A percentile compares a stretch with the other conserved stretches of the same genome.
Conservation (phyloP, 2,797 vertebrate genomes). For the Poliocrania exsul region DNA sequence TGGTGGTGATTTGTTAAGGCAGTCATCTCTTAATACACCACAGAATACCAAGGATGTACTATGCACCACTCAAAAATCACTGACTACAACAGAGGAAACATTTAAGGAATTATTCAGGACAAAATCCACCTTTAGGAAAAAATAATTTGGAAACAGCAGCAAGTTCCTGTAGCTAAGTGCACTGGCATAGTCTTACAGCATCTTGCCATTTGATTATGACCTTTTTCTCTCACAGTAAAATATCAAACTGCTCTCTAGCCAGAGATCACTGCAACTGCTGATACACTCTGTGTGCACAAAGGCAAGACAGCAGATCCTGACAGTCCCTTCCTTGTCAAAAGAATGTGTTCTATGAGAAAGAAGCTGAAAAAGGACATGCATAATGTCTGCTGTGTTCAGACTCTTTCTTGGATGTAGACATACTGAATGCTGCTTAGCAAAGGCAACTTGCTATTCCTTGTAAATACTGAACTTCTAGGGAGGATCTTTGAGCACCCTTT, state of each 20-base stretch:
- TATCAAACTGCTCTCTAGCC: neutral
- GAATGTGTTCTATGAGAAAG: neutral
- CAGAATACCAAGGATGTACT: neutral
- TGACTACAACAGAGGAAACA: neutral
- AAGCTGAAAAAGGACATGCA: neutral
- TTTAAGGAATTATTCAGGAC: neutral
- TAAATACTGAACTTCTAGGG: neutral
- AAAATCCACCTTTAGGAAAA: slow-evolving; percentile 3
- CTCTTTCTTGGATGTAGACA: neutral
- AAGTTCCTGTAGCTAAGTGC: neutral
- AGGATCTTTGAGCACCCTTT: neutral
- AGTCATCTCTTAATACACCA: neutral
- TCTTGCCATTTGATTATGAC: neutral
- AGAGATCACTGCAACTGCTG: neutral
- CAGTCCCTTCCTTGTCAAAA: neutral
- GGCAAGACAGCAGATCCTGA: neutral
- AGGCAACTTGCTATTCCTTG: neutral
- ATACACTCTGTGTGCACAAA: neutral
- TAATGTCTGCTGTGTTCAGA: neutral
- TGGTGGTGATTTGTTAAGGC: neutral
- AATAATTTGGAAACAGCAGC: neutral
- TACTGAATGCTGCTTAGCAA: neutral
- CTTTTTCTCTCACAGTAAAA: neutral
- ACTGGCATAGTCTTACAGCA: neutral
- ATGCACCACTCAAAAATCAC: neutral